phyloP scores from a whole-genome alignment of 2,797 vertebrate species.

The Notamacropus eugenii region DNA sequence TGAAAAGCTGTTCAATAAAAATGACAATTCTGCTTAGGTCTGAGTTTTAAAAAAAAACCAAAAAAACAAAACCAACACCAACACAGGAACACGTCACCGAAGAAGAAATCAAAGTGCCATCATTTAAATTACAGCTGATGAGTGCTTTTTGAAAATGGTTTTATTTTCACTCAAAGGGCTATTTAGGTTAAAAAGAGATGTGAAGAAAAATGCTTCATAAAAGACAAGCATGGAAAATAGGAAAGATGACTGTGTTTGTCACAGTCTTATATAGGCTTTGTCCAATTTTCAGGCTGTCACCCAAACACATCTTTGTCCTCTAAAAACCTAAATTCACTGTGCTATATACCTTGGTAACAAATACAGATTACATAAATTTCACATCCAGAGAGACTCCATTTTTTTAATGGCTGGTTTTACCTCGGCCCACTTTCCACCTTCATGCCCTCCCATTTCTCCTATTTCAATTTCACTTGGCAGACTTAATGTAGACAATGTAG shows the following conservation, averaged over 20 bases:
- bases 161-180: conserved; percentile 70
- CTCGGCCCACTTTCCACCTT: neutral
- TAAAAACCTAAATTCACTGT: neutral
- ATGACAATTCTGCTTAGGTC: conserved; percentile 32
- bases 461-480: neutral
- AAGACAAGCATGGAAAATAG: neutral
- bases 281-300: neutral
- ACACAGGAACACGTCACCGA: neutral
- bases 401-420: too few relatives aligned
- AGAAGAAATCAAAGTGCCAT: conserved; percentile 17
- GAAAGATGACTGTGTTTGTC: conserved; percentile 28
- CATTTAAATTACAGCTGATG: conserved; percentile 57
- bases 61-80: neutral
- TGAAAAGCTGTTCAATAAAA: conserved; percentile 58
- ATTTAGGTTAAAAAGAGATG: conserved; percentile 54
- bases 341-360: accelerated
- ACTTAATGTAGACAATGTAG: neutral
- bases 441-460: neutral
- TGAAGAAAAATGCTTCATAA: conserved; percentile 50
- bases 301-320: neutral
- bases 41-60: neutral
- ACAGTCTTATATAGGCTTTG: neutral
- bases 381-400: neutral
- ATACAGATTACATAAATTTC: neutral
- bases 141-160: neutral